Evolutionary conservation across 2,797 vertebrate species (phyloP).

Genomic region (Coccyzus lansbergi): DNA sequence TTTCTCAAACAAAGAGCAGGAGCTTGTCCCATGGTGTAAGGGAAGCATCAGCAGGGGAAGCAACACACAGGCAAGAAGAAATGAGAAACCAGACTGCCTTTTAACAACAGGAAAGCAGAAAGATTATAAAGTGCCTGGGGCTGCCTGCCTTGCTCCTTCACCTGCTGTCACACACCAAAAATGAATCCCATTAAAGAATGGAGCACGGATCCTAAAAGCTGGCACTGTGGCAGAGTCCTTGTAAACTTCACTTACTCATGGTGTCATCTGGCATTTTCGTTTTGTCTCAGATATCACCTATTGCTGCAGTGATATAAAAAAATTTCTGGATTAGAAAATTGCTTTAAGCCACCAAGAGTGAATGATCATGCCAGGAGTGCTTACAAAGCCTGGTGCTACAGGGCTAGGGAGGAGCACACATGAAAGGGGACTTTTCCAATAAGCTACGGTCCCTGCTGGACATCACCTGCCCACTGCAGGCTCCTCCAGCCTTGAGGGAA

Average conservation of each 20-base stretch:
- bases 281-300: background rate
- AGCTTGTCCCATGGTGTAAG: accelerated
- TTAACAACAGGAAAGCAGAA: background rate
- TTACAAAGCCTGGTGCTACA: background rate
- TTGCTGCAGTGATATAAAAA: background rate
- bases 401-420: accelerated
- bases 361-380: background rate
- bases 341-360: background rate
- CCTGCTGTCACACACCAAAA: background rate
- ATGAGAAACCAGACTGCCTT: background rate
- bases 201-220: background rate
- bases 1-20: background rate
- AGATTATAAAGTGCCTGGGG: background rate
- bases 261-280: background rate
- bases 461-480: background rate
- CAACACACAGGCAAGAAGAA: background rate
- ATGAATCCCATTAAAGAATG: accelerated
- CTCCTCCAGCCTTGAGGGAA: background rate
- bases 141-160: background rate
- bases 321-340: background rate
- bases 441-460: accelerated
- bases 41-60: background rate
- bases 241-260: accelerated
- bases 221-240: background rate
- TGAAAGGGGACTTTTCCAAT: accelerated